Evolutionary conservation across 2,113 vertebrate genomes (phyloP), one percentile per base, ranked within the genome.

Genomic region (Murina feae): DNA sequence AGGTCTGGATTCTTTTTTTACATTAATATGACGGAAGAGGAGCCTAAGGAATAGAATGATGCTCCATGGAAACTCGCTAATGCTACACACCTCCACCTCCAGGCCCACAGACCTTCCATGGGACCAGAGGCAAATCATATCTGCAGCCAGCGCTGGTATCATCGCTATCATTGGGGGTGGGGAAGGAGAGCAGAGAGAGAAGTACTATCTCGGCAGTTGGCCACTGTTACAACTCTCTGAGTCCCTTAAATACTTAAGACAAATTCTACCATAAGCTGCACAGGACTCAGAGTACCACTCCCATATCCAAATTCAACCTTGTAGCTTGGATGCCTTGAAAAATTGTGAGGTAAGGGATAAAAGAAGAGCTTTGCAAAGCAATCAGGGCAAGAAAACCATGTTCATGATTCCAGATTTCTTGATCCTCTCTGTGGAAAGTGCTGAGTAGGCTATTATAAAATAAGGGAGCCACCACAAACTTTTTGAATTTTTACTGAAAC

Each of bases 81-180:
- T 2, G 17, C 1, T 12, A 55, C 71, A 72, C 39, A 60, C 37
- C 28, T 42, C 1, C 9, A 9, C 25, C n/a, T 20, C 13, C 68
- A 94, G 42, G 32, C 42, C 37, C 49, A 21, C 30, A 58, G 44
- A 35, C 35, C 32, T n/a, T 35, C 28, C 13, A 2, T 2, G 7
- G 39, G 35, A 39, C 53, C 83, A 60, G 28, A 18, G 10, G 17
- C 18, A 53, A 55, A 21, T 44, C 44, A 14, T 1, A 11, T 12
- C 13, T 39, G 4, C 2, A 9, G 16, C 17, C 68, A 42, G 30
- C 7, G 2, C 11, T 14, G 23, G 65, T 32, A 21, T 32, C 30
- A 3, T 63, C 9, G 0, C 6, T 21, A 2, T 4, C 12, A 5
- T 0, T 14, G 23, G 2, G 14, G 47, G 2, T 2, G 1, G 16